Evolutionary conservation across 2,888 invertebrate genomes (phyloP).

Genomic region (Phortica magna): DNA sequence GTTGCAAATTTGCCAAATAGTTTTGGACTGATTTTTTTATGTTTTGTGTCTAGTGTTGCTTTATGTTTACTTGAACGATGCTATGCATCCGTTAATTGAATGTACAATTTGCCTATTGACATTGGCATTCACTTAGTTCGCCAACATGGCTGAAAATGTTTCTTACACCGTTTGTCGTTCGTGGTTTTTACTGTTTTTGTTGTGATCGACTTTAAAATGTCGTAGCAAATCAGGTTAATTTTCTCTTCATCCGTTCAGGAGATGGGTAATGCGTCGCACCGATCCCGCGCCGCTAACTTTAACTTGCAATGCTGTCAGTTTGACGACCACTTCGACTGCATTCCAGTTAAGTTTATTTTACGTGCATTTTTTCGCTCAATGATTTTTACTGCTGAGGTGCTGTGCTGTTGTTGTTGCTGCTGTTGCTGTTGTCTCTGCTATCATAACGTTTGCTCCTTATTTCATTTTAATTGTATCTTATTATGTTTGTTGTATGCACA

Average conservation of each 20-base stretch:
- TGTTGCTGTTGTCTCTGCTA: conserved; percentile 41
- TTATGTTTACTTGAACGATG: background rate
- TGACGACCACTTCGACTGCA: conserved; percentile 29
- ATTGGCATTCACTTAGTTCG: no score
- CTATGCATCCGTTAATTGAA: no score
- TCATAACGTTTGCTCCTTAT: conserved; percentile 56
- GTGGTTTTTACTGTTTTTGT: conserved; percentile 34
- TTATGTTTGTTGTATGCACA: conserved; percentile 16
- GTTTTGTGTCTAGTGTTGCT: background rate
- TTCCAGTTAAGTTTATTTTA: conserved; percentile 36
- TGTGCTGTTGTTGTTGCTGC: conserved; percentile 36
- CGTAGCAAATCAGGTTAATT: conserved; percentile 26
- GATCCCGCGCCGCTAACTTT: background rate
- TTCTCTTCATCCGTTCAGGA: conserved; percentile 42
- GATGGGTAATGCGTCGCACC: background rate
- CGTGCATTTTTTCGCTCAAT: conserved; percentile 38
- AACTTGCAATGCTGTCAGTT: conserved; percentile 44
- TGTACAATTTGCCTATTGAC: no score
- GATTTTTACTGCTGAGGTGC: conserved; percentile 21
- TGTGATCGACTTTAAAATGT: conserved; percentile 9
- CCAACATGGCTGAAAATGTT: no score
- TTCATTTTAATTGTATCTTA: conserved; percentile 26
- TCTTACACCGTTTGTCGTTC: background rate
- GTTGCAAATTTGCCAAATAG: conserved; percentile 27
- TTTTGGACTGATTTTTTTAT: background rate